These are phyloP conservation scores for Falco concolor DNA, from an alignment of 2,797 vertebrate genomes.

Conservation along the genomic window DNA sequence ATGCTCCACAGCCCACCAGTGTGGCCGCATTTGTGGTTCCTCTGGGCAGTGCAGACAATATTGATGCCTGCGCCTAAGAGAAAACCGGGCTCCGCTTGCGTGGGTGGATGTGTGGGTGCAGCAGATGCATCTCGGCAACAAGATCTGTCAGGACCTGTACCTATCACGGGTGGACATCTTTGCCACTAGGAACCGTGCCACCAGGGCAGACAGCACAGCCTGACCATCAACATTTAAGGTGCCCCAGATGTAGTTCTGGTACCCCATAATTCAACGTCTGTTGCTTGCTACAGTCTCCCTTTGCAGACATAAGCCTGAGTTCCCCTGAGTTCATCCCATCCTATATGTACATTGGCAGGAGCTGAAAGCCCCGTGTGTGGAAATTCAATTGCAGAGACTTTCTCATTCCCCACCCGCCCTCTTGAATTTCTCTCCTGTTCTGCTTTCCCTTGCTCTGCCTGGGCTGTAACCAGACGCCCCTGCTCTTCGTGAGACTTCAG, in stretches of 20 bases:
- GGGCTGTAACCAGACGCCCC: background rate
- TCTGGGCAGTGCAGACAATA: background rate
- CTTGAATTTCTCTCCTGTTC: slow-evolving; percentile 40
- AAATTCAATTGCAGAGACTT: slow-evolving; percentile 24
- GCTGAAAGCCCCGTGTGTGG: background rate
- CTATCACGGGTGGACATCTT: background rate
- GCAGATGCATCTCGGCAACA: background rate
- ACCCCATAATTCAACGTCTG: background rate
- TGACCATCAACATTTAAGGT: background rate
- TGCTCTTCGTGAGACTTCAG: background rate
- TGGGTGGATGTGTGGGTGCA: accelerated
- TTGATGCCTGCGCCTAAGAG: background rate
- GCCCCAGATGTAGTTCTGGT: background rate
- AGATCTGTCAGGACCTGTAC: background rate
- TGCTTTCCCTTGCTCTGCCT: background rate
- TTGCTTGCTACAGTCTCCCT: background rate
- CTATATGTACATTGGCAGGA: slow-evolving; percentile 40
- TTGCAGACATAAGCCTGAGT: background rate
- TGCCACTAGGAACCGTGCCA: background rate
- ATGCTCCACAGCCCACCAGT: background rate
- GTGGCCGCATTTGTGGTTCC: background rate
- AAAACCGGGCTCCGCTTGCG: background rate
- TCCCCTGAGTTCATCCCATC: background rate
- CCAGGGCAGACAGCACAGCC: background rate
- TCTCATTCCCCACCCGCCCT: slow-evolving; percentile 36